Evolutionary conservation across 2,888 invertebrate species (phyloP), one percentile per base, ranked within the genome.

Genomic region (Clitarchus hookeri): DNA sequence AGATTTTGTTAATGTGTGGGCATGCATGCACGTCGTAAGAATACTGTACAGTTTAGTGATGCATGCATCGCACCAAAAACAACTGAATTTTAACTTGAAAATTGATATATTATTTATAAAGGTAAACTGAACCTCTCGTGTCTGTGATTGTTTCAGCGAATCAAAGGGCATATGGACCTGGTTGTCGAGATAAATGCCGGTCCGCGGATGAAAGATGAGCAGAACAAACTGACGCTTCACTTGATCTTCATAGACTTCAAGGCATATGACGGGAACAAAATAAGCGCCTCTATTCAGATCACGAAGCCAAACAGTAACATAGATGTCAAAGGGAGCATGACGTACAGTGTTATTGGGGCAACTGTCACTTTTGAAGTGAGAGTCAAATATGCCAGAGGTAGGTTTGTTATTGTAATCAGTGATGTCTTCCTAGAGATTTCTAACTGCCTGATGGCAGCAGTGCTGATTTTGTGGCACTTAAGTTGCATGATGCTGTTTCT

Each of bases 141-240:
- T 65, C 65, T n/a, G 8, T 26, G 48, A 23, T n/a, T 26, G 65
- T 91, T 92, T 83, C 92, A 96, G 92, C 95, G 94, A 91, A 94
- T 95, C 0, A 93, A 95, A 89, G 95, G 94, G 25, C 96, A 96
- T 89, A 91, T 95, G 0, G 97, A 97, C 90, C 91, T 95, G 27
- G 93, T 94, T n/a, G 91, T 95, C 80, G 95, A 95, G 88, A 93
- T 96, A 79, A 95, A 95, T 87, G 93, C 95, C 19, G 95, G 94
- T 6, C 94, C 94, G 0, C 93, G 94, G 83, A 91, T 93, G 27
- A 90, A 90, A 87, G 92, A 92, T 82, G 93, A 94, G 88, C 91
- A 93, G 0, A 94, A 95, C 44, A 94, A 95, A 6, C 94, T 96
- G 53, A 92, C 92, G 3, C 90, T 94, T 36, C 93, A 94, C 36